These are phyloP conservation scores for Cheilosia impressa DNA, from an alignment of 2,888 invertebrate species.

Conservation along the genomic window DNA sequence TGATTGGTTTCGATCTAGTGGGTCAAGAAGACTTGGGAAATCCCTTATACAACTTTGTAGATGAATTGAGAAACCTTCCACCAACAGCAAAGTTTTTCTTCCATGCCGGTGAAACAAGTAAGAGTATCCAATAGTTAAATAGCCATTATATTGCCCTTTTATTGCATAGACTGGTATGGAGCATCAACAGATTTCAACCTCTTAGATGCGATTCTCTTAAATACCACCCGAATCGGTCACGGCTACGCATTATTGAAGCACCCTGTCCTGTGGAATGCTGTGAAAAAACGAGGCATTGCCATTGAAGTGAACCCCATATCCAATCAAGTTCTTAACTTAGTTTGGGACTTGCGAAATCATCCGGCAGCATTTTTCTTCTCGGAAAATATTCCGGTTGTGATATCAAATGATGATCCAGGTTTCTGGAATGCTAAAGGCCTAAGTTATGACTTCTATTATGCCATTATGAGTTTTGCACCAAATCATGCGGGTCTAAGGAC, in stretches of 20 bases:
- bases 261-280: slow-evolving; percentile 81
- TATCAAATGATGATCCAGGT: slow-evolving; percentile 88
- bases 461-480: slow-evolving; percentile 87
- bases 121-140: slow-evolving; percentile 32
- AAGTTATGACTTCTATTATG: slow-evolving; percentile 88
- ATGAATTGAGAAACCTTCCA: slow-evolving; percentile 78
- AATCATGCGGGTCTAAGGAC: slow-evolving; percentile 85
- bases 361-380: slow-evolving; percentile 85
- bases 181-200: slow-evolving; percentile 86
- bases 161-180: slow-evolving; percentile 85
- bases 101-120: slow-evolving; percentile 88
- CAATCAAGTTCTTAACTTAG: slow-evolving; percentile 84
- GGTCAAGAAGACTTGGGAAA: slow-evolving; percentile 87
- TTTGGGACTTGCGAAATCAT: slow-evolving; percentile 87
- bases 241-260: slow-evolving; percentile 82
- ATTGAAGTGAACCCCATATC: slow-evolving; percentile 83
- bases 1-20: slow-evolving; percentile 88
- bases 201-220: slow-evolving; percentile 83
- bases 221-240: slow-evolving; percentile 83
- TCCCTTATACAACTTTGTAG: slow-evolving; percentile 82
- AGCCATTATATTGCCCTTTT: neutral
- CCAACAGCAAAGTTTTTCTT: slow-evolving; percentile 85
- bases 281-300: slow-evolving; percentile 81
- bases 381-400: slow-evolving; percentile 86
- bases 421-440: slow-evolving; percentile 86